phyloP scores from a whole-genome alignment of 2,797 vertebrate species.

The Hemibagrus guttatus region DNA sequence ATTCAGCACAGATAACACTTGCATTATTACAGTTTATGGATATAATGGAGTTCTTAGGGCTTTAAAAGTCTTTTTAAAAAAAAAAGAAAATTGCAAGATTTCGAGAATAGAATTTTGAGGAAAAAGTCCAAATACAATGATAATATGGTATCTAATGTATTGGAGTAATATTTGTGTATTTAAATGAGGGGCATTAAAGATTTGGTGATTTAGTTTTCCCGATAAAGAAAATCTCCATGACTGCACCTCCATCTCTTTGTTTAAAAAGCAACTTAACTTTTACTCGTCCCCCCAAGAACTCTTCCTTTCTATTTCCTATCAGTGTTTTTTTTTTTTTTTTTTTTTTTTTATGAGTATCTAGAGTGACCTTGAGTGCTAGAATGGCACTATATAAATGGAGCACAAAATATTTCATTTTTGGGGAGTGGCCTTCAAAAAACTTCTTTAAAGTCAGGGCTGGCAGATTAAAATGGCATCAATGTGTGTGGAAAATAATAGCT shows the following conservation, averaged over 20 bases:
- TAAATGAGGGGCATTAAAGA: background rate
- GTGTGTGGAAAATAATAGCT: slow-evolving; percentile 1
- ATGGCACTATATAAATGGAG: background rate
- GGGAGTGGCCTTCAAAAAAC: background rate
- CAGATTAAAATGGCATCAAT: slow-evolving; percentile 7
- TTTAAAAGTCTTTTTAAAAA: background rate
- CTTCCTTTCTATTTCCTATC: background rate
- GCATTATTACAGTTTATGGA: background rate
- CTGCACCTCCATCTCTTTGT: background rate
- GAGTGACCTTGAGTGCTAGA: background rate
- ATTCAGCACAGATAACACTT: background rate
- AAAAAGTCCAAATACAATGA: background rate
- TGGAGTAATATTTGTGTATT: background rate
- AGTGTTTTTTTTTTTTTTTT: too few species aligned
- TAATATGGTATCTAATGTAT: background rate
- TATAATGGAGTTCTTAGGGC: background rate
- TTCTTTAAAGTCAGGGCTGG: background rate
- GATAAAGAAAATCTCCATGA: background rate
- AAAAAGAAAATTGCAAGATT: background rate
- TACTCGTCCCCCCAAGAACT: background rate
- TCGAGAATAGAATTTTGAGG: background rate
- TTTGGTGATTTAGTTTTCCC: background rate
- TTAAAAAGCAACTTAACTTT: background rate
- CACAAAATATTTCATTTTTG: slow-evolving; percentile 5
- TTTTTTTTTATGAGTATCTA: background rate